A percentile compares a stretch with the other conserved stretches of the same genome.
Evolutionary conservation across 2,113 vertebrate genomes (phyloP).

Genomic region (Todiramphus chloris): DNA sequence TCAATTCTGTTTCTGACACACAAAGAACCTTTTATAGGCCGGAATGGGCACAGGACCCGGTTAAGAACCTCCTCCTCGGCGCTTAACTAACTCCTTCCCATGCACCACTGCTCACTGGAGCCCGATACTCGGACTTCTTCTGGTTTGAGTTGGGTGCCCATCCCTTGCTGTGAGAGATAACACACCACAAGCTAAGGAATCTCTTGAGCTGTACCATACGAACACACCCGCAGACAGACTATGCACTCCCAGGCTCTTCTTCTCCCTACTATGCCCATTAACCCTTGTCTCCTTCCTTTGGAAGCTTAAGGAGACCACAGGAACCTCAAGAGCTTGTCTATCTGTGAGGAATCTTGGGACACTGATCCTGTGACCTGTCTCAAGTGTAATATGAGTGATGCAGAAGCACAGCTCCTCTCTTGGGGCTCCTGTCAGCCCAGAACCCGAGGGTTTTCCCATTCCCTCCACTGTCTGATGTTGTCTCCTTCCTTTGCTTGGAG

Average conservation of each 20-base stretch:
- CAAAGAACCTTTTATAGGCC: conserved; percentile 62
- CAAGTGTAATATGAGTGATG: neutral
- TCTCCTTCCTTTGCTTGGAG: neutral
- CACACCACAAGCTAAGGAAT: neutral
- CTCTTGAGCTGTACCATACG: neutral
- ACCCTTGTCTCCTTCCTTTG: neutral
- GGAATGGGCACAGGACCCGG: conserved; percentile 6
- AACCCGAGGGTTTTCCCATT: neutral
- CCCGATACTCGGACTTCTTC: neutral
- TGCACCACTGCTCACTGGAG: neutral
- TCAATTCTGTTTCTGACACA: conserved; percentile 32
- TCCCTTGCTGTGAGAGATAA: neutral
- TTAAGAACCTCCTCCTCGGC: neutral
- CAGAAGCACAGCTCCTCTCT: neutral
- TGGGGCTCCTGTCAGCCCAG: neutral
- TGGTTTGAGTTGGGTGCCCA: neutral
- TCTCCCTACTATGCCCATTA: neutral
- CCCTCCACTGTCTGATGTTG: neutral
- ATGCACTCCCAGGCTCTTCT: neutral
- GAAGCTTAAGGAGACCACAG: neutral
- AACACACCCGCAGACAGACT: neutral
- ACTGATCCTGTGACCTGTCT: neutral
- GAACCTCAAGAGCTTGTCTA: neutral
- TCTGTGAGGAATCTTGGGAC: neutral
- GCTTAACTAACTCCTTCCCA: neutral